phyloP scores from a whole-genome alignment of 2,797 vertebrate genomes.

The Karalla daura region DNA sequence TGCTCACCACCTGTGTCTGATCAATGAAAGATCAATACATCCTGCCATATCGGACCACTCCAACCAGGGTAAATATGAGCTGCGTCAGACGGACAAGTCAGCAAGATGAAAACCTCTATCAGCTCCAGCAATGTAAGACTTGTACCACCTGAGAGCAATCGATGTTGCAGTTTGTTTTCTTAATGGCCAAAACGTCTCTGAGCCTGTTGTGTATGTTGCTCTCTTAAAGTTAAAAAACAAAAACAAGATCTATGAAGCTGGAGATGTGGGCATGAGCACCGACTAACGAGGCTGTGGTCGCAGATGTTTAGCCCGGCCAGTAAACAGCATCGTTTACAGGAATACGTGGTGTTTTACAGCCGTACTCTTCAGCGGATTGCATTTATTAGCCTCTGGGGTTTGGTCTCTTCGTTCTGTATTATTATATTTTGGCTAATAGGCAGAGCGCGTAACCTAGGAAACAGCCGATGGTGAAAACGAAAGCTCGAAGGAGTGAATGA shows the following conservation, averaged over 20 bases:
- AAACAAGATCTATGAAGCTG: no score
- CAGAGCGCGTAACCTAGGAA: background rate
- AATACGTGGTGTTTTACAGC: background rate
- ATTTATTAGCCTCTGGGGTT: background rate
- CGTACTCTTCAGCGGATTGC: background rate
- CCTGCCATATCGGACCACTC: conserved; percentile 3
- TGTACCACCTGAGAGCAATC: background rate
- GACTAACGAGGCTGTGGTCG: no score
- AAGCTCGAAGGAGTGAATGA: background rate
- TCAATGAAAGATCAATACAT: conserved; percentile 25
- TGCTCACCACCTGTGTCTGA: conserved; percentile 25
- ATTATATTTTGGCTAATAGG: background rate
- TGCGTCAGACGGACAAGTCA: background rate
- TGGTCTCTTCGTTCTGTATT: no score
- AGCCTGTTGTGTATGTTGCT: no score
- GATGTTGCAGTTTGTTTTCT: background rate
- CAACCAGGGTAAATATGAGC: background rate
- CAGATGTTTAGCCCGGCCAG: no score
- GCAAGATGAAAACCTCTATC: background rate
- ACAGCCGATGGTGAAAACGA: background rate
- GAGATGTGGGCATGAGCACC: no score
- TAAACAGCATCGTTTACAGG: no score
- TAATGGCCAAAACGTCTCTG: no score
- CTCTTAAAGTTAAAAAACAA: no score
- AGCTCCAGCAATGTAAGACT: no score